Evolutionary conservation across 2,888 invertebrate species (phyloP), one percentile per base, ranked within the genome.

Genomic region (Lasioglossum morio): DNA sequence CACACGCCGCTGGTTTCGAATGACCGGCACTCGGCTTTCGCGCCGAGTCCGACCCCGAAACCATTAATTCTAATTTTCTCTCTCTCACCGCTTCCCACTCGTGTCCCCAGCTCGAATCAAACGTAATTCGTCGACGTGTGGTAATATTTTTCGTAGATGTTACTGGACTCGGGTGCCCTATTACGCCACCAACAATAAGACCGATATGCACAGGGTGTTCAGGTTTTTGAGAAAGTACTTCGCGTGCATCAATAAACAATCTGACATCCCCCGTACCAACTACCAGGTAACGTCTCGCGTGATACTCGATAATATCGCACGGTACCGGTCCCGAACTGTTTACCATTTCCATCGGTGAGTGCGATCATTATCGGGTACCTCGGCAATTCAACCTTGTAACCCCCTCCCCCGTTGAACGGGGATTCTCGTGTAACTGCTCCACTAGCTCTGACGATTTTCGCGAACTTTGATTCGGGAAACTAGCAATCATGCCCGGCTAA

Each of bases 191-290:
- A 97, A 97, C 89, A 96, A 97, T 90, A 4, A 37, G 37, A 4
- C 37, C 37, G 5, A 0, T 37, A 37, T 37, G 37, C 4, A 37
- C 37, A 37, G 2, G 34, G 34, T 34, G 34, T 34, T 34, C 34
- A 34, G 34, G 34, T 2, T 2, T 34, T 3, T 34, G 2, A 3
- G 34, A 34, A 34, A 34, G 34, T 34, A 3, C 34, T 34, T 3
- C 34, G 81, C 94, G 91, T 91, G 94, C 93, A 91, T 96, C 95
- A 97, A 97, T 37, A 5, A 5, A 37, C 4, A 37, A 5, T 88
- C 97, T 97, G 95, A 97, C 97, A 79, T 97, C 96, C 96, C 97
- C 97, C 75, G 96, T 97, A 83, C 97, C 97, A 57, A 93, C 96
- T 90, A 96, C 96, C 96, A 97, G 97, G 97, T 97, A 96, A 96